These are phyloP conservation scores for Bombus consobrinus DNA, from an alignment of 1,140 invertebrate genomes.

Conservation along the genomic window DNA sequence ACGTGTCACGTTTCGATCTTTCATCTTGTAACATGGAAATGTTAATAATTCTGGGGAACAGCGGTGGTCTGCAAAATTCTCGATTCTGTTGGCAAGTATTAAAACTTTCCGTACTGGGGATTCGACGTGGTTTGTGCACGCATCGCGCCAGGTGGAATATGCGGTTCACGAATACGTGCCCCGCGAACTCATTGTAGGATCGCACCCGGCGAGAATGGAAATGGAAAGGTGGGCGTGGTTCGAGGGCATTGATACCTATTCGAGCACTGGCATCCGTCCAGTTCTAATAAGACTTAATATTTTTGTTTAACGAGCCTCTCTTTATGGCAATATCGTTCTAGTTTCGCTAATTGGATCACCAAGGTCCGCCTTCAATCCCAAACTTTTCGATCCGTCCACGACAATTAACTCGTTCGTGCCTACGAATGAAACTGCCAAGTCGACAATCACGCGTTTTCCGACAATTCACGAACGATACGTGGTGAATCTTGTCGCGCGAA, in stretches of 20 bases:
- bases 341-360: constrained; percentile 8
- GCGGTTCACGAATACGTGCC: constrained; percentile 37
- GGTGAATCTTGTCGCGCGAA: too few species aligned
- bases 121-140: background rate
- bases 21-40: background rate
- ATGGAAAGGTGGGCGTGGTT: constrained; percentile 56
- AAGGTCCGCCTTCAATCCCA: background rate
- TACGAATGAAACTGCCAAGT: background rate
- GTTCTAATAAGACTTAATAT: constrained; percentile 77
- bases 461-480: too few species aligned
- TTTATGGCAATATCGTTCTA: background rate
- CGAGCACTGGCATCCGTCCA: constrained; percentile 73
- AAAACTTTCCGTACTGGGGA: constrained; percentile 25
- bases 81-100: constrained; percentile 30
- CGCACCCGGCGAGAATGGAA: constrained; percentile 52
- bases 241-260: constrained; percentile 68
- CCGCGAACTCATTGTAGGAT: constrained; percentile 20
- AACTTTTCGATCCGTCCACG: background rate
- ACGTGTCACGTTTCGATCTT: background rate
- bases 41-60: constrained; percentile 23
- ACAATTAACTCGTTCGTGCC: background rate
- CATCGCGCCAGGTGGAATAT: constrained; percentile 10
- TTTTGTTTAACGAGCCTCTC: constrained; percentile 76
- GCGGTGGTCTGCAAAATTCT: background rate
- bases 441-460: too few species aligned